Evolutionary conservation across 2,797 vertebrate genomes (phyloP), one percentile per base, ranked within the genome.

Genomic region (Acanthurus lineatus): DNA sequence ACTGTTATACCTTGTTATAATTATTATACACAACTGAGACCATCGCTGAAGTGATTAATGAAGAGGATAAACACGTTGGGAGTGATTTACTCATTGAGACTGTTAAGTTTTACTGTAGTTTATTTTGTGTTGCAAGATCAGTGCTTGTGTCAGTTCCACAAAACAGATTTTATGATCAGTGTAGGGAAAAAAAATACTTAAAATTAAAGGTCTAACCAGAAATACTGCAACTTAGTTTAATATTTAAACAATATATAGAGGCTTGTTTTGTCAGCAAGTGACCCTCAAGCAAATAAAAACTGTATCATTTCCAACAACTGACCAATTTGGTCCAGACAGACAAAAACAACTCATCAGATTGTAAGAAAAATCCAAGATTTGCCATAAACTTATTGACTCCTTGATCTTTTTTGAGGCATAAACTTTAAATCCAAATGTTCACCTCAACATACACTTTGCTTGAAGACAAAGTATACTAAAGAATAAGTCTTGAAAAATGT

Each of bases 1-100:
- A 38, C 25, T 35, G 58, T n/a, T 40, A 75, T 54, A 61, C 53
- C 16, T 81, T 51, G 3, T 15, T 44, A 56, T 78, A 45, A 81
- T 54, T 64, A 69, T 32, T 10, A 61, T 11, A 69, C n/a, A 51
- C 42, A 57, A 51, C 60, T 35, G 19, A 68, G 35, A 47, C 20
- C 47, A 16, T 32, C 0, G 9, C 8, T 4, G 9, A 22, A 20
- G 51, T 61, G n/a, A 48, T 73, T 20, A 48, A 28, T 16, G 67
- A 61, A 22, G 49, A 52, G 2, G n/a, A 69, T 69, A 62, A 76
- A 72, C 59, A 59, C 22, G 35, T n/a, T 65, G 17, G 1, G 11
- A 7, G 9, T 44, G 19, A 76, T 65, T 63, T 20, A 63, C 10
- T 20, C 11, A 9, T 15, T 66, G 42, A 20, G 5, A 32, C 28